phyloP scores from a whole-genome alignment of 2,797 vertebrate genomes.

The Syngnathus acus region DNA sequence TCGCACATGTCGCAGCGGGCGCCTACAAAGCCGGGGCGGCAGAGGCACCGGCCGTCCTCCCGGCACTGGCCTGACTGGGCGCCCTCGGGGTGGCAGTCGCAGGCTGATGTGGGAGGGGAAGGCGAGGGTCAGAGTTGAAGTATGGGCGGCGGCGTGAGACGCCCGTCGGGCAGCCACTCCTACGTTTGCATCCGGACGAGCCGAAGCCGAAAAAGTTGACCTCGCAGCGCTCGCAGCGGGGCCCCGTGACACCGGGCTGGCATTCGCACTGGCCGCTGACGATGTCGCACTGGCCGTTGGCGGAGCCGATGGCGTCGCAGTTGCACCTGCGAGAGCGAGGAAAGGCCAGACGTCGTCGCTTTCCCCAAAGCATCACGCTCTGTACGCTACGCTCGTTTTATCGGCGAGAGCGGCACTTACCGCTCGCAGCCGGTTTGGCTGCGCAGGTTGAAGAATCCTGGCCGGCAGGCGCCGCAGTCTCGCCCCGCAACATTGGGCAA shows the following conservation, averaged over 20 bases:
- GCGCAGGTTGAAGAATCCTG: conserved; percentile 88
- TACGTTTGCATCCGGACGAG: conserved; percentile 86
- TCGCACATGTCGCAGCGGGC: conserved; percentile 91
- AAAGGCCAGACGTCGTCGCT: too few species aligned
- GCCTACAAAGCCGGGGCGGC: conserved; percentile 87
- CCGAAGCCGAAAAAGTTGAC: conserved; percentile 90
- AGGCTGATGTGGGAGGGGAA: conserved; percentile 65
- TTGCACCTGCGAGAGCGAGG: conserved; percentile 73
- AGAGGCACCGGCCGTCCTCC: conserved; percentile 81
- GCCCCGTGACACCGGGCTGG: conserved; percentile 83
- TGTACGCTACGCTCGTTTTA: too few species aligned
- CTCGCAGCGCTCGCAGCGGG: conserved; percentile 82
- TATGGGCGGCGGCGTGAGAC: background rate
- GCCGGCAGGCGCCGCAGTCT: conserved; percentile 83
- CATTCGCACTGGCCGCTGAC: conserved; percentile 87
- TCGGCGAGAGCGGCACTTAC: conserved; percentile 54
- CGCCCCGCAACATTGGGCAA: conserved; percentile 77
- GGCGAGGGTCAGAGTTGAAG: background rate
- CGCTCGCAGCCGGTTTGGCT: conserved; percentile 82
- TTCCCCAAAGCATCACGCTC: too few species aligned
- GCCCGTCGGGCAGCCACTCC: background rate
- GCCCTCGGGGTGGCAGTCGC: conserved; percentile 90
- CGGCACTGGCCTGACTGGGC: conserved; percentile 80
- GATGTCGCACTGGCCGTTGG: conserved; percentile 89
- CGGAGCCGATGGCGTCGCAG: conserved; percentile 86